Evolutionary conservation across 2,113 vertebrate genomes (phyloP).

Genomic region (Strix aluco): DNA sequence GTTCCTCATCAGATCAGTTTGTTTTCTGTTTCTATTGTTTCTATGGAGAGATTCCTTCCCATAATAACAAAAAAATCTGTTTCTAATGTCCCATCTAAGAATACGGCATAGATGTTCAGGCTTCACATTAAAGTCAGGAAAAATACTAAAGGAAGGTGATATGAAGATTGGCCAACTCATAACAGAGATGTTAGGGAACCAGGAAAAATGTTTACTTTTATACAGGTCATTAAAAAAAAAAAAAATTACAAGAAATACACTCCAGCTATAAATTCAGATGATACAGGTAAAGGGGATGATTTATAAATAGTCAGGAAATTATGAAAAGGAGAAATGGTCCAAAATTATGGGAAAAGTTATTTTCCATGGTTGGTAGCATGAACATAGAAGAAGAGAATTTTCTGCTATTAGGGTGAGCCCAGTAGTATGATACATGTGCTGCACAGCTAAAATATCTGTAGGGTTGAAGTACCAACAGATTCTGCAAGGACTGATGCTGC

Average conservation of each 20-base stretch:
- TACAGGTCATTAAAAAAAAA: background rate
- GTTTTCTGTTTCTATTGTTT: background rate
- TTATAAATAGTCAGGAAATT: background rate
- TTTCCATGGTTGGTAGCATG: background rate
- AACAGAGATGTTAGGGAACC: background rate
- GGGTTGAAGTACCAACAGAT: background rate
- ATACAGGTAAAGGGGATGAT: background rate
- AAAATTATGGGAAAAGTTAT: background rate
- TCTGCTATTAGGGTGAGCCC: background rate
- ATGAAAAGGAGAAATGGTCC: background rate
- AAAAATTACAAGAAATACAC: background rate
- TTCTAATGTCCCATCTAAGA: background rate
- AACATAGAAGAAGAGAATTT: background rate
- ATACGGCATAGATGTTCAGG: fast-evolving
- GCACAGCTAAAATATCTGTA: background rate
- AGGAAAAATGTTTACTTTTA: background rate
- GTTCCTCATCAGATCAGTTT: background rate
- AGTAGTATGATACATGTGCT: background rate
- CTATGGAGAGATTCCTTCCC: background rate
- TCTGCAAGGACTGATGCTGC: background rate
- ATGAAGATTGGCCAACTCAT: background rate
- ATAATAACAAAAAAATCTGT: background rate
- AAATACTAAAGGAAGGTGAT: background rate
- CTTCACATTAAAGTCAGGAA: background rate
- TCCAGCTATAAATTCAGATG: background rate